These are phyloP conservation scores for Cichladusa arquata DNA, from an alignment of 2,113 vertebrate species.

Conservation along the genomic window DNA sequence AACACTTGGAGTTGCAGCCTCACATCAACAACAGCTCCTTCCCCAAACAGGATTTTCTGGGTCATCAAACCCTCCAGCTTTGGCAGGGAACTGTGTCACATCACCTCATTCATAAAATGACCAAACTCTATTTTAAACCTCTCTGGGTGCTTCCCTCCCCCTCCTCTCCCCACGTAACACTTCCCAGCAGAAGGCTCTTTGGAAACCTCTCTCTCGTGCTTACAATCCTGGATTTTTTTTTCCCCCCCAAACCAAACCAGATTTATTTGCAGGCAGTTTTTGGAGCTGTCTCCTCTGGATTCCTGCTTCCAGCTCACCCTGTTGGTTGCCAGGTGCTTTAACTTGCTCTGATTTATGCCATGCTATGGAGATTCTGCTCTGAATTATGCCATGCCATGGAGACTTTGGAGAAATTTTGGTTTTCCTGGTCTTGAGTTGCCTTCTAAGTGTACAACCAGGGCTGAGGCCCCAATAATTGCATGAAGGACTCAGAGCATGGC, in stretches of 20 bases:
- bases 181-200: not conserved
- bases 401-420: not conserved
- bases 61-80: not conserved
- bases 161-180: not conserved
- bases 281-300: not conserved
- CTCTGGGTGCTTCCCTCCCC: not conserved
- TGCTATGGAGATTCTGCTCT: too few relatives aligned
- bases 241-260: not conserved
- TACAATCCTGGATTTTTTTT: not conserved
- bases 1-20: not conserved
- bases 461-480: not conserved
- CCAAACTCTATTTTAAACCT: constrained; percentile 6
- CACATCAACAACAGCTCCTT: not conserved
- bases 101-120: constrained; percentile 41
- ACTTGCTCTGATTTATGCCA: not conserved
- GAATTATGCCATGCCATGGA: fast-evolving
- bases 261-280: not conserved
- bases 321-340: not conserved
- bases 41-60: not conserved
- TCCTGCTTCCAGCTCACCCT: not conserved
- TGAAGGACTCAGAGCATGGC: fast-evolving
- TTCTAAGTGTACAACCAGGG: not conserved
- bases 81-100: not conserved
- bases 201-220: not conserved
- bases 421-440: not conserved